Evolutionary conservation across 2,888 invertebrate genomes (phyloP).

Genomic region (Oxytorus armatus): DNA sequence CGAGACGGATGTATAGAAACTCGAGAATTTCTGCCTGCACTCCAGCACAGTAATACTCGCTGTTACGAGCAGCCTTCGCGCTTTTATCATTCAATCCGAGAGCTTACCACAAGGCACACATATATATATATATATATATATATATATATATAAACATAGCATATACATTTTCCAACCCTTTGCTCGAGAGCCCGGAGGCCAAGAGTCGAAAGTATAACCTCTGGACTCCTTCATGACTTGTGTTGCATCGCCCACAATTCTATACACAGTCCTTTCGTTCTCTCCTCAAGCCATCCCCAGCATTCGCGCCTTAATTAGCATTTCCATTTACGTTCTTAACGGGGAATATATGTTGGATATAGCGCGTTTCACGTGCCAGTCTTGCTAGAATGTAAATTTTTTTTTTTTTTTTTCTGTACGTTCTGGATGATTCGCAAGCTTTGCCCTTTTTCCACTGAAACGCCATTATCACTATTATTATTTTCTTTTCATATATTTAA

Average conservation of each 20-base stretch:
- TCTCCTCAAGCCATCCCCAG: constrained; percentile 32
- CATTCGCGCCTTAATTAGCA: constrained; percentile 66
- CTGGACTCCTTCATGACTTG: constrained; percentile 4
- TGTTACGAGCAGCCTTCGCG: constrained; percentile 5
- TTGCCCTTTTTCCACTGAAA: not conserved
- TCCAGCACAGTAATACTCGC: constrained; percentile 4
- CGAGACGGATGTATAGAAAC: not conserved
- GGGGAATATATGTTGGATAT: constrained; percentile 9
- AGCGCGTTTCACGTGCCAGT: constrained; percentile 50
- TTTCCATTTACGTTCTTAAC: constrained; percentile 67
- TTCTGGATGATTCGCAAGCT: constrained; percentile 1
- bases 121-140: constrained; percentile 24
- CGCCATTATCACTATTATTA: too few species aligned
- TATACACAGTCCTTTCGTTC: constrained; percentile 16
- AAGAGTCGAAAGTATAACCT: constrained; percentile 39
- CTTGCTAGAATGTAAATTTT: constrained; percentile 54
- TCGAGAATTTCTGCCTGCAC: not conserved
- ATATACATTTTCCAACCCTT: constrained; percentile 30
- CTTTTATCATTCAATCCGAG: constrained; percentile 61
- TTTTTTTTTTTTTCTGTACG: constrained; percentile 31
- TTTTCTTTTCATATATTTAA: too few species aligned
- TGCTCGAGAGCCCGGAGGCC: constrained; percentile 16
- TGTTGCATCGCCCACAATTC: constrained; percentile 1
- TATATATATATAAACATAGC: too few species aligned
- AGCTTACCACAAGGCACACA: constrained; percentile 34